Conservation (phyloP, 1,140 invertebrate species). For the Plutomurus gul region DNA sequence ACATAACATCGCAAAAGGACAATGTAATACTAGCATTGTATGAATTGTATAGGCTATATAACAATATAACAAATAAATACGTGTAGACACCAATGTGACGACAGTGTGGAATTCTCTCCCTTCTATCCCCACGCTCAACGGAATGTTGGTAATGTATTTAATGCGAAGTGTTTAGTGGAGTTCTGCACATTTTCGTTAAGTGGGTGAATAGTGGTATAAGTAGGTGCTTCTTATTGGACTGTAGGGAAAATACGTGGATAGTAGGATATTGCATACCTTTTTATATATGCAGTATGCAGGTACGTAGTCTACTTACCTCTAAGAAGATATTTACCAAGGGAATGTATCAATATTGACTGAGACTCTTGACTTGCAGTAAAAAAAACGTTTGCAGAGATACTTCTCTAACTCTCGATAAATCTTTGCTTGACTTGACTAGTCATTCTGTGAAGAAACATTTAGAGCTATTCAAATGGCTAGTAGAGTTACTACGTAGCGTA, state of each 20-base stretch:
- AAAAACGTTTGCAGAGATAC: background rate
- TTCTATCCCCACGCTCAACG: no score
- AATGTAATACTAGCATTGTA: background rate
- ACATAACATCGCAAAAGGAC: no score
- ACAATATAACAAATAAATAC: background rate
- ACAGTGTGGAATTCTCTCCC: background rate
- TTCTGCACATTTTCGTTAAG: no score
- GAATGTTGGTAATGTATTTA: no score
- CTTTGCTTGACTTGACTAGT: background rate
- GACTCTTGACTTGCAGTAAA: background rate
- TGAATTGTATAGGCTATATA: background rate
- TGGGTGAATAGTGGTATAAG: no score
- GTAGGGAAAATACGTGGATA: background rate
- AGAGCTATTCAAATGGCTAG: no score
- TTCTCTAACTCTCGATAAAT: background rate
- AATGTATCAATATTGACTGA: slow-evolving; percentile 21
- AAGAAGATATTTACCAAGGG: background rate
- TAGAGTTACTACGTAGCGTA: no score
- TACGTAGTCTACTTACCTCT: no score
- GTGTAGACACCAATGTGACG: background rate
- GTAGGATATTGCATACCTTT: background rate
- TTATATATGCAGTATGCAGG: no score
- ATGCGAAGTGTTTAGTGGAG: no score
- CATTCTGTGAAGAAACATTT: background rate
- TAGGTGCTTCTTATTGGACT: no score